phyloP scores from a whole-genome alignment of 2,797 vertebrate species.

The Rhinatrema bivittatum region DNA sequence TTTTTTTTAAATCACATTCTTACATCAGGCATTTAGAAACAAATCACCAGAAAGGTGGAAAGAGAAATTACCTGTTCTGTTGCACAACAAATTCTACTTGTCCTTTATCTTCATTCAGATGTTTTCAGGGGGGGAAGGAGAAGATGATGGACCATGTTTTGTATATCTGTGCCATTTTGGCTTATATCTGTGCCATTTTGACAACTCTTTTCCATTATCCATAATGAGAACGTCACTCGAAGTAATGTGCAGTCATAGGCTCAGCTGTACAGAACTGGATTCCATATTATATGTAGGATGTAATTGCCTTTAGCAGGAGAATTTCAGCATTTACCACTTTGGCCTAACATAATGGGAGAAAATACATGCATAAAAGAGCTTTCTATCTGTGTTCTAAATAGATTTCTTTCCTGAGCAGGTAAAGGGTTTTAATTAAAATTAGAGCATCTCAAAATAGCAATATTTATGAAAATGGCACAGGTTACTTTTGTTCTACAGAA shows the following conservation, averaged over 20 bases:
- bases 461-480: slow-evolving; percentile 83
- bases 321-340: slow-evolving; percentile 42
- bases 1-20: too few species aligned
- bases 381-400: slow-evolving; percentile 77
- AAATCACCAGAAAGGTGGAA: too few species aligned
- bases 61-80: too few species aligned
- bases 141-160: too few species aligned
- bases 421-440: slow-evolving; percentile 95
- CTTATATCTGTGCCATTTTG: too few species aligned
- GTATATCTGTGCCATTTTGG: too few species aligned
- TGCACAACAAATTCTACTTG: too few species aligned
- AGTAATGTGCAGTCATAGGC: slow-evolving; percentile 20
- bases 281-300: slow-evolving; percentile 40
- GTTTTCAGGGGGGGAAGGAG: too few species aligned
- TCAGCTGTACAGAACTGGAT: slow-evolving; percentile 42
- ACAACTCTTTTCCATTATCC: too few species aligned
- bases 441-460: slow-evolving; percentile 77
- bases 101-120: too few species aligned
- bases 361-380: slow-evolving; percentile 55
- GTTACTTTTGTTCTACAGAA: slow-evolving; percentile 82
- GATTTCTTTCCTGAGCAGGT: slow-evolving; percentile 71
- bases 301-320: slow-evolving; percentile 53
- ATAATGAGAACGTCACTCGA: slow-evolving; percentile 23
- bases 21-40: too few species aligned
- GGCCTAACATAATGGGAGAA: slow-evolving; percentile 36